phyloP scores from a whole-genome alignment of 2,113 vertebrate genomes.

The Ivindomyrus marchei region DNA sequence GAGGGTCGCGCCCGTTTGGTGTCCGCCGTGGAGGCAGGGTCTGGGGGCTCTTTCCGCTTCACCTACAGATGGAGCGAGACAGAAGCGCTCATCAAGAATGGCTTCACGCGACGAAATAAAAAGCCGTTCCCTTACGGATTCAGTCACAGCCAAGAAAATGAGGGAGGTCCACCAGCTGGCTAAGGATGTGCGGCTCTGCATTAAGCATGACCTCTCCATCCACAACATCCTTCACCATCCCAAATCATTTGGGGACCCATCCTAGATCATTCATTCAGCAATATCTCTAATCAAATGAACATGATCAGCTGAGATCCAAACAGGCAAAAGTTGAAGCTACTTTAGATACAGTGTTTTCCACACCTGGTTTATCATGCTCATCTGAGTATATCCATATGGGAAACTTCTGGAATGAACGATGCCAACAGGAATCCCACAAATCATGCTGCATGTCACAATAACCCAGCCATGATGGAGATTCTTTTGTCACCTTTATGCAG shows the following conservation, averaged over 20 bases:
- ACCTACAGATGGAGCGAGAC: constrained; percentile 53
- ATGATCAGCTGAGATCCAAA: neutral
- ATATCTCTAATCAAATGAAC: neutral
- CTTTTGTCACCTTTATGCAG: neutral
- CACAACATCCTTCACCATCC: neutral
- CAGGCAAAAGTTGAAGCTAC: neutral
- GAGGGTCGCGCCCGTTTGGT: constrained; percentile 67
- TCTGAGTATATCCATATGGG: neutral
- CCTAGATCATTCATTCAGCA: neutral
- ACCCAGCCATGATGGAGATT: neutral
- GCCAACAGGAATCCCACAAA: neutral
- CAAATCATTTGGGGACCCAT: neutral
- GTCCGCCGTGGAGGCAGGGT: constrained; percentile 59
- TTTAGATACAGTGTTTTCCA: neutral
- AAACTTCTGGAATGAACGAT: neutral
- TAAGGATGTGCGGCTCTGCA: neutral
- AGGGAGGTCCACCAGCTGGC: neutral
- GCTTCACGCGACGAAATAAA: neutral
- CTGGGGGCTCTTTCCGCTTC: constrained; percentile 76
- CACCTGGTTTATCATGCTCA: neutral
- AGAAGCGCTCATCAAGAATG: neutral
- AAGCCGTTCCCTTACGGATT: neutral
- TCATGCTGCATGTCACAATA: neutral
- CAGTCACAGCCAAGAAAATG: neutral
- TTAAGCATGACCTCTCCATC: neutral